Evolutionary conservation across 2,113 vertebrate species (phyloP).

Genomic region (Rhinogobius similis): DNA sequence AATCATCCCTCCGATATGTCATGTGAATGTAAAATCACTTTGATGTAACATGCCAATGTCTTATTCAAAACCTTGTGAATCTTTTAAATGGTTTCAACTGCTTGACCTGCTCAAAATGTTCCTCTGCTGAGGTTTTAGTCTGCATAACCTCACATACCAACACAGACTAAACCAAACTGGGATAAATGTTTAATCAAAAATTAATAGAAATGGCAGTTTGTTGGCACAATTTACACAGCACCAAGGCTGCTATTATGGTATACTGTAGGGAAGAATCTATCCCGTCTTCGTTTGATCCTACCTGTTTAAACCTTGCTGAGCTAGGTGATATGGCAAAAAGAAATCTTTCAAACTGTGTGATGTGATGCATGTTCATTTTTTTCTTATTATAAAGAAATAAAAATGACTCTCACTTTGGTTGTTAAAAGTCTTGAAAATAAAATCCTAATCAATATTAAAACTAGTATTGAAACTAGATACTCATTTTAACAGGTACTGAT

Average conservation of each 20-base stretch:
- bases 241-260: too few species aligned
- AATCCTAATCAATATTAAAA: neutral
- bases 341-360: too few species aligned
- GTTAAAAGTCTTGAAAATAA: too few species aligned
- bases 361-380: too few species aligned
- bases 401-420: too few species aligned
- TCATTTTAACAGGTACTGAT: too few species aligned
- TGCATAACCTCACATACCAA: neutral
- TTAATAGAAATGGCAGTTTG: neutral
- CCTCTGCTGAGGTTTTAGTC: neutral
- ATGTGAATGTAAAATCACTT: neutral
- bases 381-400: too few species aligned
- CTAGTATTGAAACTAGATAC: too few species aligned
- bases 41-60: neutral
- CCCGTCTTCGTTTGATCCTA: too few species aligned
- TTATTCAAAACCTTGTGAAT: conserved; percentile 9
- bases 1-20: neutral
- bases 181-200: neutral
- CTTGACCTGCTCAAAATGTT: conserved; percentile 1
- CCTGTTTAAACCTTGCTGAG: too few species aligned
- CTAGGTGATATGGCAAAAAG: too few species aligned
- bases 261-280: too few species aligned
- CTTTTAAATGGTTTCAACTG: neutral
- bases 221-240: neutral
- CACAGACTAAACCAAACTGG: neutral